Evolutionary conservation across 1,140 invertebrate genomes (phyloP).

Genomic region (Caenorhabditis inopinata): DNA sequence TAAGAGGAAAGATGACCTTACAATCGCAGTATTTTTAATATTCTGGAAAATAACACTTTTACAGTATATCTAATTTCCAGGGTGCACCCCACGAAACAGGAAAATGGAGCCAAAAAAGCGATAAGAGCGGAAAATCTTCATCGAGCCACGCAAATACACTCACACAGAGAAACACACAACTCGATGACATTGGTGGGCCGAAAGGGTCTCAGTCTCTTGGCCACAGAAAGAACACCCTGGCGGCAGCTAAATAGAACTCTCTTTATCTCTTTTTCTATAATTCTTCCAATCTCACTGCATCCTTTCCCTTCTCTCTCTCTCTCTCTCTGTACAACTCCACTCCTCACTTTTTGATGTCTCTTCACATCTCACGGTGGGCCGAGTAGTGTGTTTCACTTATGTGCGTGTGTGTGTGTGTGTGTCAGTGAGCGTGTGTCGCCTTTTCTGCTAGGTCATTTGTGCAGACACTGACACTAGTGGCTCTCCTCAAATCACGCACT

Average conservation of each 20-base stretch:
- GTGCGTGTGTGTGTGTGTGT: no score
- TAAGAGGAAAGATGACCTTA: no score
- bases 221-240: neutral
- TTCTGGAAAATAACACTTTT: no score
- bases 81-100: no score
- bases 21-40: no score
- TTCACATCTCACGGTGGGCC: neutral
- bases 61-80: no score
- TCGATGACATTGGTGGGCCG: neutral
- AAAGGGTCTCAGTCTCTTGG: neutral
- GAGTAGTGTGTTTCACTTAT: neutral
- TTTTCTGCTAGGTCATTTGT: neutral
- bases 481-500: neutral
- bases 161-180: neutral
- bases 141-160: neutral
- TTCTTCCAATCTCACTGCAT: neutral
- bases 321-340: neutral
- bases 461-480: no score
- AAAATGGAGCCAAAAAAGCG: no score
- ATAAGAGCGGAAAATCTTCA: neutral
- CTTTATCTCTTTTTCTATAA: neutral
- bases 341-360: neutral
- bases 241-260: slow-evolving; percentile 13
- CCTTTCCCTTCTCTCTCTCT: neutral
- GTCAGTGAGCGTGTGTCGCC: no score